phyloP scores from a whole-genome alignment of 2,888 invertebrate species.

The Sphaerophoria taeniata region DNA sequence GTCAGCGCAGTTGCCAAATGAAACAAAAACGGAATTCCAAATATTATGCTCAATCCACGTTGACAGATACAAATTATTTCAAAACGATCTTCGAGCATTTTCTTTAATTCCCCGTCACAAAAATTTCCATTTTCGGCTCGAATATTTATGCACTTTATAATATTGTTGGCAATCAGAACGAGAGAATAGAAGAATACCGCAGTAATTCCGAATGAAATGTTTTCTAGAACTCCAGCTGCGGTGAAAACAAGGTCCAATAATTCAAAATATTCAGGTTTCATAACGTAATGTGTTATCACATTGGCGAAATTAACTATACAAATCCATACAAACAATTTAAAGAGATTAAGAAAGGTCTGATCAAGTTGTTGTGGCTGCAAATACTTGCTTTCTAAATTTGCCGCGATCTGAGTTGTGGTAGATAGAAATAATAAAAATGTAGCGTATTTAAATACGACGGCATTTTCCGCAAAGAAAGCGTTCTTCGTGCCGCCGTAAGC shows the following conservation, averaged over 20 bases:
- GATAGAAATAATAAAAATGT: not conserved
- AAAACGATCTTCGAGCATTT: not conserved
- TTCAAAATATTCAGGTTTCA: not conserved
- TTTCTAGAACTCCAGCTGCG: not conserved
- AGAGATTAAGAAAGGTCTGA: not conserved
- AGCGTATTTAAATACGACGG: too few relatives aligned
- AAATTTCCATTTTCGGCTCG: not conserved
- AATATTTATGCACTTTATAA: not conserved
- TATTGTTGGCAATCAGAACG: not conserved
- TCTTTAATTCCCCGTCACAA: not conserved
- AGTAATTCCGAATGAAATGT: not conserved
- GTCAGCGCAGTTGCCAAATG: not conserved
- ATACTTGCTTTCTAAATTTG: not conserved
- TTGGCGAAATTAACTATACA: not conserved
- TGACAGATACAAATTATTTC: constrained; percentile 7
- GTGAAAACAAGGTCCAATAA: not conserved
- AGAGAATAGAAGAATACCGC: not conserved
- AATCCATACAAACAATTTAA: not conserved
- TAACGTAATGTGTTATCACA: not conserved
- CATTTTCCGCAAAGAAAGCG: too few relatives aligned
- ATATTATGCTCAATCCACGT: not conserved
- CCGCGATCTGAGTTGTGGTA: not conserved
- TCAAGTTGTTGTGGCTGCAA: not conserved
- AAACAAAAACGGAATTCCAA: not conserved
- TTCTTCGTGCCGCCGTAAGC: too few relatives aligned